Evolutionary conservation across 2,113 vertebrate genomes (phyloP).

Genomic region (Petaurus breviceps): DNA sequence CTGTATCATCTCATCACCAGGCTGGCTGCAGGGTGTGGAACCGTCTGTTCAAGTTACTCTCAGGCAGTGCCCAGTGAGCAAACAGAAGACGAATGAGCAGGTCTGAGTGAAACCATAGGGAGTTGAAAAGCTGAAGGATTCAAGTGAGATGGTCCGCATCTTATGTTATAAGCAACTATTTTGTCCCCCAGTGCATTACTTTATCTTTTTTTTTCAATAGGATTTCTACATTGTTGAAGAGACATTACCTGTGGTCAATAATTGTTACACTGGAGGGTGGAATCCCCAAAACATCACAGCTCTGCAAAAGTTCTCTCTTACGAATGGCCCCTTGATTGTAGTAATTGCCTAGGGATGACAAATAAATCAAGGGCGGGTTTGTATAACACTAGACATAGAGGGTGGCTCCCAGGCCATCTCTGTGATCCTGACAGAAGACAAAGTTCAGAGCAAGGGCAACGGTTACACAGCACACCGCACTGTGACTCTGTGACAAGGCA

Average conservation of each 20-base stretch:
- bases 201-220: not conserved
- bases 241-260: conserved; percentile 91
- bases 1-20: not conserved
- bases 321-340: conserved; percentile 93
- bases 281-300: conserved; percentile 93
- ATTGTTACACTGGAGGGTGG: conserved; percentile 87
- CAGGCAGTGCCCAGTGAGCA: not conserved
- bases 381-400: conserved; percentile 25
- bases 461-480: not conserved
- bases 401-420: not conserved
- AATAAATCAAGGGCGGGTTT: conserved; percentile 65
- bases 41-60: not conserved
- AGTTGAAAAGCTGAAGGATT: not conserved
- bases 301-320: conserved; percentile 92
- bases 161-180: conserved; percentile 6
- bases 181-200: not conserved
- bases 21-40: not conserved
- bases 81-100: not conserved
- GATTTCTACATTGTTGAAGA: conserved; percentile 49
- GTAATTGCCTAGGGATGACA: conserved; percentile 91
- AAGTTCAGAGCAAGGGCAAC: not conserved
- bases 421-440: conserved; percentile 35
- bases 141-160: conserved; percentile 33
- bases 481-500: not conserved
- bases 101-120: not conserved